Base-by-base conservation (phyloP, 1,140 invertebrate species). In the Hyphantria cunea region DNA sequence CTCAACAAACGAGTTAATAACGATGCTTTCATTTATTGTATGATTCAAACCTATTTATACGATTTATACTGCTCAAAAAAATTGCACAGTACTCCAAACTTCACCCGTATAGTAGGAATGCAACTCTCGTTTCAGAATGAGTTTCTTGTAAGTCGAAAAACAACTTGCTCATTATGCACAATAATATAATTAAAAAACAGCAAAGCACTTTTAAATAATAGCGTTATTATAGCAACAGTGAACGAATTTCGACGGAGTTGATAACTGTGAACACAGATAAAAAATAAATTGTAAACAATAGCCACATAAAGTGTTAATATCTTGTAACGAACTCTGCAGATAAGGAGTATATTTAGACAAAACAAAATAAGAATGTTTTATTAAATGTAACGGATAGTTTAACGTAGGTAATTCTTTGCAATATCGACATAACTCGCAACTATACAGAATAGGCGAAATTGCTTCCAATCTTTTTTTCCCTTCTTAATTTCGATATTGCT, bases 281-380 rank as follows among this genome's bases (percentile, higher is more conserved):
- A 74, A 66, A 83, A 71, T 74, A 80, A 74, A 82, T 80, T 84
- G 82, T 89, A 88, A 89, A 89, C 82, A 89, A 84, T 86, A 74
- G 41, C 67, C 70, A 71, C 45, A 68, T 72, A 72, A 66, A 68
- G 73, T 74, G 44, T 72, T 74, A 64, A 82, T 81, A 84, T 84
- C 78, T 76, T 69, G 72, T 75, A 83, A 78, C 76, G 70, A 80
- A 80, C 68, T 74, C 64, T 72, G 4, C 44, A 64, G 74, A 77
- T 77, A 77, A 76, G 66, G 60, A 65, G 50, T 70, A 65, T 73
- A 80, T 78, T 84, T 77, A 79, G 70, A 79, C 74, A 76, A 77
- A 77, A 81, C 74, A 74, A 68, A 70, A 80, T 73, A 76, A 72
- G 45, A 65, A 45, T 63, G 59, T 62, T 64, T 47, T 55, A 41